Evolutionary conservation across 2,113 vertebrate genomes (phyloP).

Genomic region (Hepsetus odoe): DNA sequence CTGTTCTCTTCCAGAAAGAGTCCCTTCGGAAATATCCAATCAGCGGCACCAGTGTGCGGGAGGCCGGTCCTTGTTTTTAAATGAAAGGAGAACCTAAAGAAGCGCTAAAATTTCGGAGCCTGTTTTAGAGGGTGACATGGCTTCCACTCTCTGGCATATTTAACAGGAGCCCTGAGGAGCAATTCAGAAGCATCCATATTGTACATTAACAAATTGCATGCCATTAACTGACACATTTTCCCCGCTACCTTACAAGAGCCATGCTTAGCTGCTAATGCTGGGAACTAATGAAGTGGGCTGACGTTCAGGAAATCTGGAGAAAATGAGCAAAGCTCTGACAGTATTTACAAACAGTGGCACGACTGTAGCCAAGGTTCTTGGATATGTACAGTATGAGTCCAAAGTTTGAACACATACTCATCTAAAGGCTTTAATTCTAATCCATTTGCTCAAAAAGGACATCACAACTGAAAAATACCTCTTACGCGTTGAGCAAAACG

Average conservation of each 20-base stretch:
- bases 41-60: background rate
- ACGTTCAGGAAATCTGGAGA: background rate
- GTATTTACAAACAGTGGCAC: background rate
- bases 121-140: background rate
- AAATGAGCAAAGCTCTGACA: background rate
- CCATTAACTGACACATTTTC: conserved; percentile 19
- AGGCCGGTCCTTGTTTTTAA: conserved; percentile 10
- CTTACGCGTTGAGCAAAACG: no score
- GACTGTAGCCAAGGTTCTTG: background rate
- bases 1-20: background rate
- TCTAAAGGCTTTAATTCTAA: background rate
- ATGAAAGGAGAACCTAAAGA: background rate
- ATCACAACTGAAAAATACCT: no score
- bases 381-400: background rate
- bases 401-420: background rate
- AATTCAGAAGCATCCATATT: background rate
- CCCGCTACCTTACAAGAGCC: background rate
- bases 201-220: conserved; percentile 12
- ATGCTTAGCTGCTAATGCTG: background rate
- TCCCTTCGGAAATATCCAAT: background rate
- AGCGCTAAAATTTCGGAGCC: background rate
- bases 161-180: conserved; percentile 4
- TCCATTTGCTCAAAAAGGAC: no score
- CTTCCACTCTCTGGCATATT: background rate
- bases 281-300: background rate